A percentile compares a stretch with the other conserved stretches of the same genome.
phyloP scores from a whole-genome alignment of 1,140 invertebrate species.

The Pseudobourletiella spinata region DNA sequence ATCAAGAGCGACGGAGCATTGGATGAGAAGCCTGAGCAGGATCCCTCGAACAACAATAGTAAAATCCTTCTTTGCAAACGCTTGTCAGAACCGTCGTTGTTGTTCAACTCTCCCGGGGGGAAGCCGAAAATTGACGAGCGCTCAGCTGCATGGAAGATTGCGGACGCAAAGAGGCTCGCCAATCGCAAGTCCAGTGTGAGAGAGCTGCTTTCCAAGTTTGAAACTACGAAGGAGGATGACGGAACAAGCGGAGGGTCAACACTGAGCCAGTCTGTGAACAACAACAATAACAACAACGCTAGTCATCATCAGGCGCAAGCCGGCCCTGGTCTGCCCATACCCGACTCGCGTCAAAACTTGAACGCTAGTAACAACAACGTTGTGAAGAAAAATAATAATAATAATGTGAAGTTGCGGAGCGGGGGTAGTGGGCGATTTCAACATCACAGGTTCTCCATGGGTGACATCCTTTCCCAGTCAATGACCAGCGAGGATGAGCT shows the following conservation, averaged over 20 bases:
- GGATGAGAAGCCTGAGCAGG: neutral
- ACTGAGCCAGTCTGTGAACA: neutral
- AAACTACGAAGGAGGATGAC: slow-evolving; percentile 27
- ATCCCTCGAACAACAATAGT: neutral
- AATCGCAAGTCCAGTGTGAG: slow-evolving; percentile 41
- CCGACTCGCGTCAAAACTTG: slow-evolving; percentile 1
- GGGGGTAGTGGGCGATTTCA: slow-evolving; percentile 16
- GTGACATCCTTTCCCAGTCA: slow-evolving; percentile 33
- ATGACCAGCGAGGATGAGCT: slow-evolving; percentile 17
- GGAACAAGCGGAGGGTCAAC: neutral
- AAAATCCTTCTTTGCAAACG: slow-evolving; percentile 30
- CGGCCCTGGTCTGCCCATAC: slow-evolving; percentile 12
- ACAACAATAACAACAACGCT: slow-evolving; percentile 1
- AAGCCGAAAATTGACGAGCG: slow-evolving; percentile 2
- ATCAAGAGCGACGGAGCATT: slow-evolving; percentile 3
- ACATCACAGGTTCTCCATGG: slow-evolving; percentile 35
- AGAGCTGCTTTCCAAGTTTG: slow-evolving; percentile 43
- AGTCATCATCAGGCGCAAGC: neutral
- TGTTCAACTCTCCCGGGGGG: neutral
- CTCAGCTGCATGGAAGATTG: slow-evolving; percentile 23
- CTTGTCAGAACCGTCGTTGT: slow-evolving; percentile 31
- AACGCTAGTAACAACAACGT: neutral
- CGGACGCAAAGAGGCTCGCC: slow-evolving; percentile 35
- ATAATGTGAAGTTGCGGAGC: neutral
- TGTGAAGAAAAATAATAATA: slow-evolving; percentile 10